phyloP scores from a whole-genome alignment of 53 echinoderm and acorn worm species.

The Zoroaster sp. region DNA sequence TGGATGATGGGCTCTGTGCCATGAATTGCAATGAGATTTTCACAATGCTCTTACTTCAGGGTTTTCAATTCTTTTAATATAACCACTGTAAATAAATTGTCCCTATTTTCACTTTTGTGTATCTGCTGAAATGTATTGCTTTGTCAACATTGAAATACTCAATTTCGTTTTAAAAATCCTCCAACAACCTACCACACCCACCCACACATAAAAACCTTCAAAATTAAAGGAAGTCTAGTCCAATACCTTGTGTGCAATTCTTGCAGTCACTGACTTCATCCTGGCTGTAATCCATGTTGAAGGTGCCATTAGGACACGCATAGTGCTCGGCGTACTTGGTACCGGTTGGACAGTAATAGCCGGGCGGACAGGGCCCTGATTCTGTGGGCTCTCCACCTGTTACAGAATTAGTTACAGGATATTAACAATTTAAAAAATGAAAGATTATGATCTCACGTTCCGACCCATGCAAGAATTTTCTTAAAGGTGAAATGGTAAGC shows the following conservation, averaged over 20 bases:
- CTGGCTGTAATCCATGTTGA: conserved; percentile 68
- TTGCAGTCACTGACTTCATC: conserved; percentile 70
- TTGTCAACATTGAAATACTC: too few relatives aligned
- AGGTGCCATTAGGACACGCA: conserved; percentile 93
- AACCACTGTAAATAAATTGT: neutral
- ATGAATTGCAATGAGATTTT: too few relatives aligned
- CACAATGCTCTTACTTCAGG: too few relatives aligned
- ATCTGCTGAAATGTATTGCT: neutral
- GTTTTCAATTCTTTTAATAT: neutral
- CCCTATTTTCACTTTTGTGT: neutral
- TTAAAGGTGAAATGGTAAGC: too few relatives aligned
- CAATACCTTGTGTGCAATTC: conserved; percentile 87
- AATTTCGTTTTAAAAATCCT: too few relatives aligned
- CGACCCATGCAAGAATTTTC: too few relatives aligned
- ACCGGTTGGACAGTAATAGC: conserved; percentile 83
- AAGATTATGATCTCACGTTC: too few relatives aligned
- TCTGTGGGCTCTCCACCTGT: too few relatives aligned
- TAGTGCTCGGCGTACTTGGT: conserved; percentile 88
- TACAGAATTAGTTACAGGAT: too few relatives aligned
- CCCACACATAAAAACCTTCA: neutral
- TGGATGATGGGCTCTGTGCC: too few relatives aligned
- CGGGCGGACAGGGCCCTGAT: too few relatives aligned
- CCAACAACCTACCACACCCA: neutral
- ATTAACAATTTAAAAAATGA: too few relatives aligned
- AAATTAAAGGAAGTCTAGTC: neutral